Percentiles rank a stretch among this genome's conserved stretches.
Conservation (phyloP, 2,888 invertebrate genomes). For the Prosopocoilus inquinatus region DNA sequence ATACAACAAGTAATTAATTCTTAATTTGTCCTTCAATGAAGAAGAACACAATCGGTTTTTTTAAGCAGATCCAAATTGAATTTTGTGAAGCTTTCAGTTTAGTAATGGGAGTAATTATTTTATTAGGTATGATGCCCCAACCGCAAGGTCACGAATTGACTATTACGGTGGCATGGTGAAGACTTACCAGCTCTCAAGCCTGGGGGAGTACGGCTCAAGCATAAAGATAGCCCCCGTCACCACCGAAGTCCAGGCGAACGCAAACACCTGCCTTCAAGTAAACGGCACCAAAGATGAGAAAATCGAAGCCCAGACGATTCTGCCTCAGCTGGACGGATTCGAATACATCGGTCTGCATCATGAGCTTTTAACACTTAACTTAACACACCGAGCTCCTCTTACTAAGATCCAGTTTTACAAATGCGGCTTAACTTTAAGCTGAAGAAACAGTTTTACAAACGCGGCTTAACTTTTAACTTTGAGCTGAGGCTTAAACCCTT, state of each 20-base stretch:
- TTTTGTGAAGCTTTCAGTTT: no score
- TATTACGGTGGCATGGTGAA: conserved; percentile 95
- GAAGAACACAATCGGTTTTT: no score
- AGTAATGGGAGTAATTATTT: no score
- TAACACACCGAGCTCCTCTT: neutral
- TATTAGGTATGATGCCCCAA: conserved; percentile 71
- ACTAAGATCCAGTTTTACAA: neutral
- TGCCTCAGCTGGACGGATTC: conserved; percentile 80
- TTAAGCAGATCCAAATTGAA: no score
- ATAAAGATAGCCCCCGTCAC: conserved; percentile 85
- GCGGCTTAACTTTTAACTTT: no score
- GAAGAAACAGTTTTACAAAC: no score
- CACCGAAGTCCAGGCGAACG: conserved; percentile 69
- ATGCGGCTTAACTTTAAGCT: neutral
- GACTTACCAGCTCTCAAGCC: conserved; percentile 74
- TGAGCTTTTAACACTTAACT: neutral
- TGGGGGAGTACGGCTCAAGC: conserved; percentile 66
- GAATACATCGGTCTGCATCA: conserved; percentile 55
- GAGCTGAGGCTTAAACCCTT: no score
- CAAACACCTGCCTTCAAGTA: conserved; percentile 77
- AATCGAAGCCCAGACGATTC: conserved; percentile 70
- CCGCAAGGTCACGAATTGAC: conserved; percentile 82
- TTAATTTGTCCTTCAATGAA: no score
- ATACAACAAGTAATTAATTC: no score
- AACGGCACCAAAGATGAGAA: conserved; percentile 67